phyloP scores from a whole-genome alignment of 2,888 invertebrate genomes.

The Agrochola lota region DNA sequence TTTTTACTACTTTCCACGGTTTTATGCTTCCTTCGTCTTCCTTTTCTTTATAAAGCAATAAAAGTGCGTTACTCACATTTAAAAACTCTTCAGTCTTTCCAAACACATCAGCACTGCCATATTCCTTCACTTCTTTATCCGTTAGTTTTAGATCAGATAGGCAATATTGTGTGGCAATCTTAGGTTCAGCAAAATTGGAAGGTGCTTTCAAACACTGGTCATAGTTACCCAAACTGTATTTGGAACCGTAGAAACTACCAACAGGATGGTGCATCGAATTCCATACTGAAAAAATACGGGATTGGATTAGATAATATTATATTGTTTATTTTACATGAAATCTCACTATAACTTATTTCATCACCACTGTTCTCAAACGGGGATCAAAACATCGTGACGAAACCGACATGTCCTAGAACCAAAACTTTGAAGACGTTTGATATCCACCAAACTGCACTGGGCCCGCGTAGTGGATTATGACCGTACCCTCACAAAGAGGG shows the following conservation, averaged over 20 bases:
- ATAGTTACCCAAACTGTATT: slow-evolving; percentile 71
- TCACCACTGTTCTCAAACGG: background rate
- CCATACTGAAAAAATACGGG: slow-evolving; percentile 69
- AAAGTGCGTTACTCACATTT: slow-evolving; percentile 35
- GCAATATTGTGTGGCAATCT: slow-evolving; percentile 73
- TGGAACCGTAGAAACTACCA: slow-evolving; percentile 71
- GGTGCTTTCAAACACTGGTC: slow-evolving; percentile 74
- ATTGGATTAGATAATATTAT: background rate
- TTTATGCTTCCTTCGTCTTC: background rate
- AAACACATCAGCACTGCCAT: slow-evolving; percentile 11
- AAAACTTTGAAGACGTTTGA: background rate
- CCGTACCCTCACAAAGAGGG: too few species aligned
- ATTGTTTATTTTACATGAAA: background rate
- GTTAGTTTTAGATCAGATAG: slow-evolving; percentile 65
- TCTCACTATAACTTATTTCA: background rate
- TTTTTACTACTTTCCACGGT: background rate
- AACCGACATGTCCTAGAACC: background rate
- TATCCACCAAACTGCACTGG: background rate
- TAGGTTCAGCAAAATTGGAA: slow-evolving; percentile 60
- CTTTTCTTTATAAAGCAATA: background rate
- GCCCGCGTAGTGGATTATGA: background rate
- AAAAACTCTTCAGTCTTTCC: slow-evolving; percentile 42
- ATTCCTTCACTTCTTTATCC: slow-evolving; percentile 1
- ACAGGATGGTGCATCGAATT: slow-evolving; percentile 74
- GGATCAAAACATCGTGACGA: background rate